phyloP scores from a whole-genome alignment of 2,888 invertebrate species.

The Abrostola triplasia region DNA sequence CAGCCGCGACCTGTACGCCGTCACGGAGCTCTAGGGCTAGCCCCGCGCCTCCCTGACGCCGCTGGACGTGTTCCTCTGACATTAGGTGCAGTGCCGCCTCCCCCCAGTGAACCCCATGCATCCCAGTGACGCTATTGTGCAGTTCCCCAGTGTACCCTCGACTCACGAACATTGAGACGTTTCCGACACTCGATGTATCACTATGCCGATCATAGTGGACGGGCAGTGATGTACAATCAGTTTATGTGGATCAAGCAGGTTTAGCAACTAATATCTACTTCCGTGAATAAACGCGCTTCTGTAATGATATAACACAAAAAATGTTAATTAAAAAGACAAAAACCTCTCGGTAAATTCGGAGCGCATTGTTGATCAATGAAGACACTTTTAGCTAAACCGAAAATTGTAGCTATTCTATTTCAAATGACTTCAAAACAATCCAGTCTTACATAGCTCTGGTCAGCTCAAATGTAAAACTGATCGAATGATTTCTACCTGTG shows the following conservation, averaged over 20 bases:
- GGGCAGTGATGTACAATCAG: slow-evolving; percentile 32
- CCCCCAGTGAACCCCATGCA: slow-evolving; percentile 17
- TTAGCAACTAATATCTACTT: slow-evolving; percentile 34
- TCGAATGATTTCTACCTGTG: slow-evolving; percentile 50
- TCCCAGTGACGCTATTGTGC: slow-evolving; percentile 31
- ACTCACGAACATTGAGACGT: slow-evolving; percentile 21
- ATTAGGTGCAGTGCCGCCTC: slow-evolving; percentile 15
- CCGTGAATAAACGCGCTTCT: slow-evolving; percentile 23
- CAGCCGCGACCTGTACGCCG: slow-evolving; percentile 91
- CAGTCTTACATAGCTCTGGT: slow-evolving; percentile 32
- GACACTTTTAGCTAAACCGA: not conserved
- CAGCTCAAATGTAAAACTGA: slow-evolving; percentile 28
- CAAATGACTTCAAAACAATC: slow-evolving; percentile 1
- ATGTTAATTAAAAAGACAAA: not conserved
- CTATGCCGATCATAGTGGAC: slow-evolving; percentile 43
- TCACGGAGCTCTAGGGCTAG: slow-evolving; percentile 83
- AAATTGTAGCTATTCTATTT: slow-evolving; percentile 2
- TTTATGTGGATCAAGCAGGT: slow-evolving; percentile 19
- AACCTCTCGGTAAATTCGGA: not conserved
- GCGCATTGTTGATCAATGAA: not conserved
- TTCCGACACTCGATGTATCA: slow-evolving; percentile 41
- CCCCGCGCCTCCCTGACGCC: slow-evolving; percentile 44
- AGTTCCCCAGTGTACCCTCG: slow-evolving; percentile 27
- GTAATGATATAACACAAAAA: slow-evolving; percentile 33
- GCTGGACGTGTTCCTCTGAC: slow-evolving; percentile 38